Conservation (phyloP, 2,113 vertebrate species). For the Rhagologus leucostigma region DNA sequence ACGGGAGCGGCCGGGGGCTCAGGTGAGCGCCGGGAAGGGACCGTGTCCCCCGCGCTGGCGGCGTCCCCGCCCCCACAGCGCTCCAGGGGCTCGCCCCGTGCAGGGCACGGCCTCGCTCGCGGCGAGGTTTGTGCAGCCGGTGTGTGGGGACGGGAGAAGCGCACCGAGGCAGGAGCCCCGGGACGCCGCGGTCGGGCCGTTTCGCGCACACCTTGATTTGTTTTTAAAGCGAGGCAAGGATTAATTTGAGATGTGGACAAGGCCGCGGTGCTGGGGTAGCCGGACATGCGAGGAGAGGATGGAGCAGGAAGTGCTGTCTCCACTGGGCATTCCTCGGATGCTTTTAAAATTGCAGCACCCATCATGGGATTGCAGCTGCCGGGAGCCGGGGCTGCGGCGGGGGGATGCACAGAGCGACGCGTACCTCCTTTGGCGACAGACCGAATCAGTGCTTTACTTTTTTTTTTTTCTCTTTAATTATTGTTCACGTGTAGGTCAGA, state of each 20-base stretch:
- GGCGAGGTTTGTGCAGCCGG: not conserved
- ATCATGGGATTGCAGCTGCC: not conserved
- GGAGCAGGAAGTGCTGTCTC: not conserved
- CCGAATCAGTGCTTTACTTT: rapidly evolving
- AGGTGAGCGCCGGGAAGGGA: not conserved
- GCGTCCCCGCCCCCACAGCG: not conserved
- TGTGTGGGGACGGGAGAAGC: not conserved
- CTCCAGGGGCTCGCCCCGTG: not conserved
- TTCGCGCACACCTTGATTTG: rapidly evolving
- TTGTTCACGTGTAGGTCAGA: not conserved
- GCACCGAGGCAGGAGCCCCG: not conserved
- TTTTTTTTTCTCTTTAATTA: not conserved
- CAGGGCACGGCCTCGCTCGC: not conserved
- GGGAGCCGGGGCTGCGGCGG: not conserved
- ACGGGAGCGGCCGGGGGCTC: not conserved
- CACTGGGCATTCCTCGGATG: not conserved
- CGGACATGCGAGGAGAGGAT: not conserved
- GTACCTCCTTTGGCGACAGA: rapidly evolving
- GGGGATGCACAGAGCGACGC: rapidly evolving
- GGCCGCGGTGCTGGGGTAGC: not conserved
- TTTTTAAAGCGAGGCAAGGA: rapidly evolving
- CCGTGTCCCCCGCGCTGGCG: not conserved
- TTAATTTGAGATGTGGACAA: rapidly evolving
- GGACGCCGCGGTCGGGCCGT: not conserved
- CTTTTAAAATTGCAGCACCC: not conserved